Base-by-base conservation (phyloP, 2,113 vertebrate genomes). In the Cygnus atratus region DNA sequence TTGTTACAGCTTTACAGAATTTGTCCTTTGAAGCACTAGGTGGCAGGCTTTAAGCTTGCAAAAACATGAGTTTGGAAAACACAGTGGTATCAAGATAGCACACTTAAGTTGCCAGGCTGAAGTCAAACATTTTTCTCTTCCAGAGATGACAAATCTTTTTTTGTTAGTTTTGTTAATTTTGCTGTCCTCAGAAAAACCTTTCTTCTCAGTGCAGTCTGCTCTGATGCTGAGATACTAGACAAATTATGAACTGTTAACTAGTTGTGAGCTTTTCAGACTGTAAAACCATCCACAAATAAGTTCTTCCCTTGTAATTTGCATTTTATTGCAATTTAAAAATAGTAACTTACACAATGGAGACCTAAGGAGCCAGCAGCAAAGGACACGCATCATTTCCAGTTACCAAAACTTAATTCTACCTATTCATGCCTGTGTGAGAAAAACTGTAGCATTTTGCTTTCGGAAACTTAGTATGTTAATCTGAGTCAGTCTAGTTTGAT, bases 41-140 rank as follows among this genome's bases (percentile, higher is more conserved):
- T 97, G 96, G 95, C 96, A 95, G 92, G 19, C 89, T 97, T 92
- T 55, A 77, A 90, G 61, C 91, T 26, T n/a, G 19, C 54, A 84
- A 61, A 87, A 74, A 35, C 44, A 22, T 73, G 6, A 41, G 88
- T 33, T 66, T 91, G 50, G 57, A 81, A 90, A 89, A 78, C 52
- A 65, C 44, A 72, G 4, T 78, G 14, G 15, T 67, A n/a, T 73
- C 58, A 73, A 62, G 50, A 63, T 44, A 83, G 7, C 29, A 37
- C 1, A 2, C 62, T 59, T 74, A 58, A 90, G 29, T 39, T 75
- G 71, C 54, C 68, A 85, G 41, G 25, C 77, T 90, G 41, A 84
- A 91, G 57, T 74, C 16, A 68, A 75, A 67, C 37, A 1, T 8
- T 65, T 95, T 94, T 93, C 50, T 92, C 35, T 86, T 84, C 62